phyloP scores from a whole-genome alignment of 2,888 invertebrate genomes.

The Parthenolecanium corni region DNA sequence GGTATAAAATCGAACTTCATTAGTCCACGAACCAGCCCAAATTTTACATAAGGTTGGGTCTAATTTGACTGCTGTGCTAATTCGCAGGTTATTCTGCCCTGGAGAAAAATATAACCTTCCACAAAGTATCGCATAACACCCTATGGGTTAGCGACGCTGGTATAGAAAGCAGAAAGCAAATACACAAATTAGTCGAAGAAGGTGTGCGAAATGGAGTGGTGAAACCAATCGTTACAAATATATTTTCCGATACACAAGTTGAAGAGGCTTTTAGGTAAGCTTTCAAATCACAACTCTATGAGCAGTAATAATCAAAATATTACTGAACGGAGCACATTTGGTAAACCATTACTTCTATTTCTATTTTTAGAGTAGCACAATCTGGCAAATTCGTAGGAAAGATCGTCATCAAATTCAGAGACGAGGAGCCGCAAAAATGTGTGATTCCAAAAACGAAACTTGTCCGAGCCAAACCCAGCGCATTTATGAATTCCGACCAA shows the following conservation, averaged over 20 bases:
- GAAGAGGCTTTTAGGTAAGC: constrained; percentile 27
- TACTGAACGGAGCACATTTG: no score
- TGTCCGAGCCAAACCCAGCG: constrained; percentile 21
- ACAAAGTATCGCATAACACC: constrained; percentile 28
- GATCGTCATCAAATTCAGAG: constrained; percentile 24
- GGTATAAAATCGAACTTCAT: no score
- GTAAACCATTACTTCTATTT: no score
- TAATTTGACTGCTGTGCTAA: no score
- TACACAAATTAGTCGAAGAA: constrained; percentile 24
- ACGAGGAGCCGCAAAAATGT: constrained; percentile 14
- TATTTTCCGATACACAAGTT: constrained; percentile 18
- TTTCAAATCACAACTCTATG: neutral
- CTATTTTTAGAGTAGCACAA: constrained; percentile 2
- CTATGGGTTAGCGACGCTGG: constrained; percentile 24
- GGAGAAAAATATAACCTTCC: constrained; percentile 26
- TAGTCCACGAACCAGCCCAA: no score
- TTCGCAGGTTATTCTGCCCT: constrained; percentile 7
- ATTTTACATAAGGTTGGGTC: no score
- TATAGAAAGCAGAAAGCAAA: constrained; percentile 16
- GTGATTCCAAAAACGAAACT: constrained; percentile 9
- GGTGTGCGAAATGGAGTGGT: constrained; percentile 17
- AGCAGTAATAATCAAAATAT: neutral
- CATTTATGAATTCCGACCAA: constrained; percentile 23
- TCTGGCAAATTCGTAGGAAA: constrained; percentile 19
- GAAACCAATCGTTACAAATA: constrained; percentile 13